phyloP scores from a whole-genome alignment of 2,888 invertebrate species.

The Itoplectis maculator region DNA sequence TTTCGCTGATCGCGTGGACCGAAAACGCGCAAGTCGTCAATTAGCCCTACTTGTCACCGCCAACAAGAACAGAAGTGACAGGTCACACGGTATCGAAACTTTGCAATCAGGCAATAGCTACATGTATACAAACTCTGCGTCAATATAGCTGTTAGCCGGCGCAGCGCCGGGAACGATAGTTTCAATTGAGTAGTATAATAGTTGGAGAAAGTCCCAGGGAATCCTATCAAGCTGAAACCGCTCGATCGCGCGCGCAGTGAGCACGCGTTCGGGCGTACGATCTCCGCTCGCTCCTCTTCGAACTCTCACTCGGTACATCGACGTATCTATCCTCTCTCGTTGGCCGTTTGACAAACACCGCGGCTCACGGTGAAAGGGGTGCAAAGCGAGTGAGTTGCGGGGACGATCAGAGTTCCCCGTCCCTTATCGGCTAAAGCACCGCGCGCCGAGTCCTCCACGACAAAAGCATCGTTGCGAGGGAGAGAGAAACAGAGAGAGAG shows the following conservation, averaged over 20 bases:
- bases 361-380: background rate
- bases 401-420: slow-evolving; percentile 50
- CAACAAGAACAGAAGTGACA: slow-evolving; percentile 7
- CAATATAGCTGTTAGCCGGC: slow-evolving; percentile 1
- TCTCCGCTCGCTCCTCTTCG: slow-evolving; percentile 49
- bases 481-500: too few relatives aligned
- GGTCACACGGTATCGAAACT: slow-evolving; percentile 28
- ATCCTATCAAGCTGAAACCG: slow-evolving; percentile 63
- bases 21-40: background rate
- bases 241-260: slow-evolving; percentile 33
- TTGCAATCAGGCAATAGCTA: slow-evolving; percentile 54
- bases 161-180: slow-evolving; percentile 44
- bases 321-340: slow-evolving; percentile 26
- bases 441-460: slow-evolving; percentile 20
- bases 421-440: slow-evolving; percentile 37
- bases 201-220: slow-evolving; percentile 57
- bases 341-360: slow-evolving; percentile 61
- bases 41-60: slow-evolving; percentile 10
- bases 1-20: too few relatives aligned
- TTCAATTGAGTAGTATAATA: slow-evolving; percentile 64
- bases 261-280: slow-evolving; percentile 57
- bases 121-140: slow-evolving; percentile 7
- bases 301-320: slow-evolving; percentile 35
- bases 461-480: slow-evolving; percentile 44
- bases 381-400: slow-evolving; percentile 33